Conservation (phyloP, 2,113 vertebrate genomes). For the Amblyornis subalaris region DNA sequence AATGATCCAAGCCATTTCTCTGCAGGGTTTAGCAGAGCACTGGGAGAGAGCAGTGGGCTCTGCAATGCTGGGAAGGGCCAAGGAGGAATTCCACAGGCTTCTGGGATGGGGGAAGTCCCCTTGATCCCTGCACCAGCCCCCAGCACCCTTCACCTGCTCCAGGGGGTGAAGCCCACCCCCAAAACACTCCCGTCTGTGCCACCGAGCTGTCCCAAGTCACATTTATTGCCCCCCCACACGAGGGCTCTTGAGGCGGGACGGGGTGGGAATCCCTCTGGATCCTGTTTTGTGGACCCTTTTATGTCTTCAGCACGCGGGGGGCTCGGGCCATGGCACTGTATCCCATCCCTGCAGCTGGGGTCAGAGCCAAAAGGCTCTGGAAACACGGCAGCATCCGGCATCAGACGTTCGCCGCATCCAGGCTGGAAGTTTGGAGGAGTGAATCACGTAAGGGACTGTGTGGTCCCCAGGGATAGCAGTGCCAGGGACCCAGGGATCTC, state of each 20-base stretch:
- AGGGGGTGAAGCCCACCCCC: background rate
- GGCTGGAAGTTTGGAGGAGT: background rate
- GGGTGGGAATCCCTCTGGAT: background rate
- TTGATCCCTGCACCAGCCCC: background rate
- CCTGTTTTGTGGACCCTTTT: background rate
- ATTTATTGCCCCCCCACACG: background rate
- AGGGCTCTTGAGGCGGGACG: fast-evolving
- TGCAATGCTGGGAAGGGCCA: background rate
- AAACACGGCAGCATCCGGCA: fast-evolving
- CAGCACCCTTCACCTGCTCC: background rate
- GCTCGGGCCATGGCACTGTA: fast-evolving
- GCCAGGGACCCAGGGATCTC: background rate
- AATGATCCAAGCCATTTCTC: background rate
- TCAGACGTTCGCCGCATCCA: fast-evolving
- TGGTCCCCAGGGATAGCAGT: background rate
- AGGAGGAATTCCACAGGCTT: background rate
- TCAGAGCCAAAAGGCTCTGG: background rate
- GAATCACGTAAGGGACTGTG: fast-evolving
- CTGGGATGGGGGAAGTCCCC: background rate
- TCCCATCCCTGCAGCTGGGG: background rate
- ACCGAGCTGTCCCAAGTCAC: fast-evolving
- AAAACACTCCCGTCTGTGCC: background rate
- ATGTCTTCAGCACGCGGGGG: fast-evolving
- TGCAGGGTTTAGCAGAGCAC: background rate
- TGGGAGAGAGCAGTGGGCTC: background rate